Evolutionary conservation across 2,888 invertebrate genomes (phyloP).

Genomic region (Muscina levida): DNA sequence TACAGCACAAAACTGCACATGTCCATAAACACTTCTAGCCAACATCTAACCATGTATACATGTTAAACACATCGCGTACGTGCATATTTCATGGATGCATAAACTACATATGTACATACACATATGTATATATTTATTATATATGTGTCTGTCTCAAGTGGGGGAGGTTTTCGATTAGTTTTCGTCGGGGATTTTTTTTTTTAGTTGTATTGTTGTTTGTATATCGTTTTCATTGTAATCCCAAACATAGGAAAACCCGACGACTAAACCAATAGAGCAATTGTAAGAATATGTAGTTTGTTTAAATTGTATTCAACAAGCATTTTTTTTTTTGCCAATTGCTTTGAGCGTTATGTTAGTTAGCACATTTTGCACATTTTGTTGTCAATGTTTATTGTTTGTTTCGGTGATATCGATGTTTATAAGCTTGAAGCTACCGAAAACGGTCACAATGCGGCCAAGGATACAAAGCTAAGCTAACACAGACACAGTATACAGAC

Average conservation of each 20-base stretch:
- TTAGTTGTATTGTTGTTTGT: neutral
- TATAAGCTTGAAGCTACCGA: slow-evolving; percentile 65
- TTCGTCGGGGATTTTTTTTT: slow-evolving; percentile 10
- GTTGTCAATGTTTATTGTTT: slow-evolving; percentile 37
- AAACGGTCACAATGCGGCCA: slow-evolving; percentile 68
- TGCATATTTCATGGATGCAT: slow-evolving; percentile 30
- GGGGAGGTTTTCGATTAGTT: slow-evolving; percentile 54
- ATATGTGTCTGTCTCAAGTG: slow-evolving; percentile 52
- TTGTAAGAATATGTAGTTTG: neutral
- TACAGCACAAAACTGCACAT: slow-evolving; percentile 32
- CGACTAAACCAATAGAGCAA: neutral
- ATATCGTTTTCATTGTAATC: slow-evolving; percentile 15
- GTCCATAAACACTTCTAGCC: slow-evolving; percentile 9
- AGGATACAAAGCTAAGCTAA: too few species aligned
- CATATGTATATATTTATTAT: neutral
- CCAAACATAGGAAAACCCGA: slow-evolving; percentile 7
- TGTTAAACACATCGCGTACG: too few species aligned
- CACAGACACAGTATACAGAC: slow-evolving; percentile 26
- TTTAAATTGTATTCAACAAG: slow-evolving; percentile 3
- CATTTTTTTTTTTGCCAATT: slow-evolving; percentile 6
- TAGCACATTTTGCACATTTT: slow-evolving; percentile 24
- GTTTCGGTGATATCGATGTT: slow-evolving; percentile 34
- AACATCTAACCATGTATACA: too few species aligned
- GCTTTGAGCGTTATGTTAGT: slow-evolving; percentile 20
- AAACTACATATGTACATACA: too few species aligned